These are phyloP conservation scores for Lucinisca nassula DNA, from an alignment of 2,888 invertebrate genomes.

Conservation along the genomic window DNA sequence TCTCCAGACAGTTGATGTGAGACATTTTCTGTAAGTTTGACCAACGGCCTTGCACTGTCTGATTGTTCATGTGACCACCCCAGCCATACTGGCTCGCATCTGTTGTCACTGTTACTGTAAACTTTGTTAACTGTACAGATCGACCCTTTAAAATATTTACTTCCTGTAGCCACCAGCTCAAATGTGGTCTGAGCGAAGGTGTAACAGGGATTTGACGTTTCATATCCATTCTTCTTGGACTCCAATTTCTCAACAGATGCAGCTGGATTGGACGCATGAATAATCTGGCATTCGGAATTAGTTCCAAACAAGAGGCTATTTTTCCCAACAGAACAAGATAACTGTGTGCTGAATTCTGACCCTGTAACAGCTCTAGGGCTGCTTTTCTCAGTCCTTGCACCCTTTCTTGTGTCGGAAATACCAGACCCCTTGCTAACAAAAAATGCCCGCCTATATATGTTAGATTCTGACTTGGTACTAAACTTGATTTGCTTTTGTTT, in stretches of 20 bases:
- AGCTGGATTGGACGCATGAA: constrained; percentile 53
- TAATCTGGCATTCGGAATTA: constrained; percentile 24
- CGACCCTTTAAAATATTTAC: constrained; percentile 24
- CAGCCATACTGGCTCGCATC: too few species aligned
- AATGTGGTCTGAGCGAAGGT: constrained; percentile 20
- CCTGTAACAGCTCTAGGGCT: neutral
- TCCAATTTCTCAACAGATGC: constrained; percentile 5
- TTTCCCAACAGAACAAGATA: constrained; percentile 38
- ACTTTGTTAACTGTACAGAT: neutral
- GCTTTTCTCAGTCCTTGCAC: neutral
- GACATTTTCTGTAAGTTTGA: too few species aligned
- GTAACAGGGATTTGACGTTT: constrained; percentile 3
- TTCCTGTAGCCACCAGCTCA: constrained; percentile 29
- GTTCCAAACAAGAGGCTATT: constrained; percentile 44
- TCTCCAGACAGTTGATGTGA: too few species aligned
- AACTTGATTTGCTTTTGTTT: neutral
- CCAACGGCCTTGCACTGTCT: too few species aligned
- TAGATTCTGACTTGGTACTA: neutral
- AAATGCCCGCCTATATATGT: neutral
- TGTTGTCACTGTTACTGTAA: neutral
- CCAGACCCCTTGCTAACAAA: neutral
- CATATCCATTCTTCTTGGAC: constrained; percentile 3
- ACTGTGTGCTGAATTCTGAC: neutral
- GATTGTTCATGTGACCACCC: too few species aligned
- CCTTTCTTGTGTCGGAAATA: constrained; percentile 27